A percentile compares a stretch with the other conserved stretches of the same genome.
Evolutionary conservation across 2,797 vertebrate species (phyloP).

Genomic region (Podarcis lilfordi): DNA sequence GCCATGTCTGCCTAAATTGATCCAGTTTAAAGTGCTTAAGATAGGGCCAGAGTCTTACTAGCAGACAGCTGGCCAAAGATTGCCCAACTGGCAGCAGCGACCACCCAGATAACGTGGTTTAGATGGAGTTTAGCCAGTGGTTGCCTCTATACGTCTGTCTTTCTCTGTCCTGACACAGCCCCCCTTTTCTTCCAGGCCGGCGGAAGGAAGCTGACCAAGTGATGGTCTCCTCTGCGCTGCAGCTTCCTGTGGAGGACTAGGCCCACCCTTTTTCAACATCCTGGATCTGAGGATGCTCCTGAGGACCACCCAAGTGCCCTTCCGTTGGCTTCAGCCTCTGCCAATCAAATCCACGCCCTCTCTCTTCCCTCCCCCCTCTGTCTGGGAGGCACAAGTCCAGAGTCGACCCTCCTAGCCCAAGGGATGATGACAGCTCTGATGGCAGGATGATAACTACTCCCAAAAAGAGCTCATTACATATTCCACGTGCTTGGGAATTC

Average conservation of each 20-base stretch:
- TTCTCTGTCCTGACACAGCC: background rate
- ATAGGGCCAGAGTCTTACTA: too few relatives aligned
- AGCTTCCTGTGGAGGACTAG: conserved; percentile 78
- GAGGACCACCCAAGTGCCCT: background rate
- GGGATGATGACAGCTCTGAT: background rate
- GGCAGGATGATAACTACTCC: background rate
- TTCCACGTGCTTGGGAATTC: background rate
- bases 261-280: fast-evolving
- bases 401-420: background rate
- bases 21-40: too few relatives aligned
- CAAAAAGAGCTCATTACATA: too few relatives aligned
- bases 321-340: background rate
- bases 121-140: too few relatives aligned
- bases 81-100: too few relatives aligned
- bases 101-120: background rate
- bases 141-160: background rate
- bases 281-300: background rate
- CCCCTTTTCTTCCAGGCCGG: conserved; percentile 69
- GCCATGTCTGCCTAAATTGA: too few relatives aligned
- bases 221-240: conserved; percentile 78
- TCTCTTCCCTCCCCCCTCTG: too few relatives aligned
- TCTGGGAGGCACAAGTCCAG: background rate
- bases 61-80: background rate
- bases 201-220: conserved; percentile 72
- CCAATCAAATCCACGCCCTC: too few relatives aligned